Evolutionary conservation across 2,888 invertebrate species (phyloP), one percentile per base, ranked within the genome.

Genomic region (Drosophila kanekoi): DNA sequence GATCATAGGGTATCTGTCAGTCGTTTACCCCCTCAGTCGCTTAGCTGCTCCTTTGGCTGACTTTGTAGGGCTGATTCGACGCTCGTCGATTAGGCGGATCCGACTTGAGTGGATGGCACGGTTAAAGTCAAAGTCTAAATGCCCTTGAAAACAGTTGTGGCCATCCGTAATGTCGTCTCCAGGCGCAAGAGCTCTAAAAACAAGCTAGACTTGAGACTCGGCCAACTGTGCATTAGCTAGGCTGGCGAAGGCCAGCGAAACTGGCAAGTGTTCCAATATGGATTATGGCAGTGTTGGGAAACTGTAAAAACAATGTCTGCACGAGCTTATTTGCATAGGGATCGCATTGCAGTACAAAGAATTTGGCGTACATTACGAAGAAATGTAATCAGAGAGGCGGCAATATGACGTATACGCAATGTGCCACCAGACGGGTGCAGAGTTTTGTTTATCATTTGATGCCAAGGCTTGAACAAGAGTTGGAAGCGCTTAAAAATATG

Each of bases 391-490:
- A 2, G 32, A 69, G 28, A 28, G 28, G 48, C 49, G 47, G 14
- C 0, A 47, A 56, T 67, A 52, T 89, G 79, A 87, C 82, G 89
- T 83, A 89, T 83, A 65, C 75, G 69, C 57, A 56, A 66, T 64
- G 44, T 28, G 28, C 20, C 20, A 52, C 41, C 28, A 63, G 47
- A 35, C 51, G 40, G 9, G n/a, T 38, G 20, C 37, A 48, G 5
- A 35, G 37, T 18, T 11, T 20, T 5, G 14, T 11, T 32, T 40
- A 16, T 10, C 28, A 18, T 23, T 40, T 43, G 41, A 6, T 32
- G 20, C n/a, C 44, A 20, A 6, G 18, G 44, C 61, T 51, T 72
- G 32, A 44, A 10, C 16, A 20, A 32, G 11, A 14, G 62, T 18
- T 35, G 23, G 41, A 43, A 37, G 14, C 62, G 40, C 18, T 33